Conservation (phyloP, 2,113 vertebrate genomes). For the Saguinus midas region DNA sequence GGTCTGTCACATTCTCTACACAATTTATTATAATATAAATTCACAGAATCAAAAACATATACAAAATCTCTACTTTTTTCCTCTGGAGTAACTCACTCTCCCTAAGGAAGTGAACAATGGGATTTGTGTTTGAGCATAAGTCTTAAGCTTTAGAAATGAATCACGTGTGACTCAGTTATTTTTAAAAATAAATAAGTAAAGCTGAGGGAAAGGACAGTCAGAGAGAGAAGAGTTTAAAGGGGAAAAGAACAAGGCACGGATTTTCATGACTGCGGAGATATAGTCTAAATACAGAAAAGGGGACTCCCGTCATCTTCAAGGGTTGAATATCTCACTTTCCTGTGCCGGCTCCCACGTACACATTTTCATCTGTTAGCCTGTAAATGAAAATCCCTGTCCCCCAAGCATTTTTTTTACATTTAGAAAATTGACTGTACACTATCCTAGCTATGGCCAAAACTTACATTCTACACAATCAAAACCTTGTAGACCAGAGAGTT, state of each 20-base stretch:
- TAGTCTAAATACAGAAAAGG: constrained; percentile 43
- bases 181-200: constrained; percentile 71
- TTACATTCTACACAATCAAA: background rate
- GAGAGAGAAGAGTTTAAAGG: background rate
- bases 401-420: background rate
- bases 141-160: constrained; percentile 67
- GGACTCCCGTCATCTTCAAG: background rate
- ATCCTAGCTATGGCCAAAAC: background rate
- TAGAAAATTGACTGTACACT: background rate
- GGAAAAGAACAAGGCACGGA: constrained; percentile 1
- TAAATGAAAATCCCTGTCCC: constrained; percentile 30
- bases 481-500: background rate
- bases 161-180: constrained; percentile 41
- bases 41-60: constrained; percentile 56
- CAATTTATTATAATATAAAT: constrained; percentile 62
- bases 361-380: background rate
- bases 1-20: constrained; percentile 39
- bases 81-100: constrained; percentile 34
- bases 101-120: constrained; percentile 65
- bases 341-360: background rate
- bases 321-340: background rate
- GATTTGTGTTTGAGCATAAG: constrained; percentile 61
- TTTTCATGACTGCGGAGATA: constrained; percentile 38
- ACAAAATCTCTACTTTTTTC: constrained; percentile 46
- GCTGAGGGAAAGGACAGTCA: background rate